phyloP scores from a whole-genome alignment of 2,113 vertebrate genomes.

The Alethe diademata region DNA sequence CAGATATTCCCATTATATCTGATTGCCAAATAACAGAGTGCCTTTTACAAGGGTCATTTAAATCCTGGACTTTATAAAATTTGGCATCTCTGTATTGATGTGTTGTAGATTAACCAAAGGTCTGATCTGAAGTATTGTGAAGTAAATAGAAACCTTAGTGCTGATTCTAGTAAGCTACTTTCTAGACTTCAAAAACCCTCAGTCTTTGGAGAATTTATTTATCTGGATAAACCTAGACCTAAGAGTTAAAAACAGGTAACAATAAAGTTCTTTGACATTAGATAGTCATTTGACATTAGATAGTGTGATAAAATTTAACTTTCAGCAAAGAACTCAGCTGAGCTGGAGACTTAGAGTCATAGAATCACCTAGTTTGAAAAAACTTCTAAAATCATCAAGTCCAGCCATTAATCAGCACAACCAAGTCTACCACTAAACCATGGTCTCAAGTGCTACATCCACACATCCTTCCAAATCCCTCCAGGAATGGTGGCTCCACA shows the following conservation, averaged over 20 bases:
- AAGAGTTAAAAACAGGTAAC: not conserved
- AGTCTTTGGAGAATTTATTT: not conserved
- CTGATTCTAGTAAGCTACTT: not conserved
- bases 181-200: not conserved
- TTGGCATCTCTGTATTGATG: not conserved
- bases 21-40: not conserved
- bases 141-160: not conserved
- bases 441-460: too few species aligned
- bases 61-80: not conserved
- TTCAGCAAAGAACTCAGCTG: not conserved
- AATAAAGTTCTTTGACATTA: not conserved
- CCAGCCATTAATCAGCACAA: not conserved
- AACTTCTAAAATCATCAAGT: not conserved
- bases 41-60: not conserved
- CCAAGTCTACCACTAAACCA: not conserved
- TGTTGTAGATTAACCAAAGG: not conserved
- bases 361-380: not conserved
- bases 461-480: not conserved
- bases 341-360: not conserved
- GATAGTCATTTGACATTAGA: too few species aligned
- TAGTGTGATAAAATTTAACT: not conserved
- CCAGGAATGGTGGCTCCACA: not conserved
- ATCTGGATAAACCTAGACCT: not conserved
- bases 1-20: not conserved
- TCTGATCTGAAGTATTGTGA: not conserved